Percentiles rank a stretch among this genome's conserved stretches.
Conservation (phyloP, 2,113 vertebrate genomes). For the Passer montanus region DNA sequence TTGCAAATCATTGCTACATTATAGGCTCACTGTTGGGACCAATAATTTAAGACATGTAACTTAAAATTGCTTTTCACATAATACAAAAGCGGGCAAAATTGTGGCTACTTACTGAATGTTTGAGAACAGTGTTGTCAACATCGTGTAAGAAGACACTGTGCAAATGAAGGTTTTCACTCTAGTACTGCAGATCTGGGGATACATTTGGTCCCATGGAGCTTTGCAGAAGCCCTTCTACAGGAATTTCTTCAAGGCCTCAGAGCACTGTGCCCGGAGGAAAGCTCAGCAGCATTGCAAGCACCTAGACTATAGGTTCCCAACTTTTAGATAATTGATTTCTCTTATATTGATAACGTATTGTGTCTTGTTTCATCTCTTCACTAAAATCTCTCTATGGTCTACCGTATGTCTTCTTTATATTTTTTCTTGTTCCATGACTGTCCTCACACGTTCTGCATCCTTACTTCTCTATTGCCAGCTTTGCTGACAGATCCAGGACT, state of each 20-base stretch:
- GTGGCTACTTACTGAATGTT: background rate
- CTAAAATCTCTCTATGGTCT: background rate
- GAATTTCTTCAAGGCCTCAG: background rate
- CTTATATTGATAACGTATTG: background rate
- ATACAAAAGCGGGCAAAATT: background rate
- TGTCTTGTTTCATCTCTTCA: background rate
- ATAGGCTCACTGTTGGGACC: background rate
- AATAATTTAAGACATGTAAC: background rate
- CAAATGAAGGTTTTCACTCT: background rate
- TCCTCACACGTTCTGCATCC: background rate
- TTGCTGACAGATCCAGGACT: background rate
- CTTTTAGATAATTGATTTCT: background rate
- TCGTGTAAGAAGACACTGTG: rapidly evolving
- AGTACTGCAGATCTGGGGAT: background rate
- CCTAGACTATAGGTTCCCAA: background rate
- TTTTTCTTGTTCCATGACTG: background rate
- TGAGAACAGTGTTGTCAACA: background rate
- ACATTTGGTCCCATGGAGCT: background rate
- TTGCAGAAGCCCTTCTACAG: background rate
- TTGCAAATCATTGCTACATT: background rate
- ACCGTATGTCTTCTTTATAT: background rate
- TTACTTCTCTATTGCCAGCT: background rate
- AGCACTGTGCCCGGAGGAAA: rapidly evolving
- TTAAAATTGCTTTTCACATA: background rate
- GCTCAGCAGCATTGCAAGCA: background rate